Evolutionary conservation across 1,140 invertebrate species (phyloP).

Genomic region (Choristoneura fumiferana): DNA sequence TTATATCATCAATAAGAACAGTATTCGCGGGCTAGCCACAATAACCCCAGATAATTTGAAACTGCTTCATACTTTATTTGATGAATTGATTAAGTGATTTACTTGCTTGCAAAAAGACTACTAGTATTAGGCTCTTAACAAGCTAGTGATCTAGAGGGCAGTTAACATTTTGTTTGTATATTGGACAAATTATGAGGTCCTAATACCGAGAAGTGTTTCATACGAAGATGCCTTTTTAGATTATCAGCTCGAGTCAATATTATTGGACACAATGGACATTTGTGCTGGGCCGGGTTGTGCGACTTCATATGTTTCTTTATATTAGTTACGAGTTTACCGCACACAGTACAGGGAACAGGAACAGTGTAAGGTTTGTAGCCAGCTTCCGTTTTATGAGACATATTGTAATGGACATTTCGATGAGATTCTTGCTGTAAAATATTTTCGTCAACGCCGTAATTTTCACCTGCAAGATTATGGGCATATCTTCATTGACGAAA

Average conservation of each 20-base stretch:
- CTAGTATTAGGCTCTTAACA: too few species aligned
- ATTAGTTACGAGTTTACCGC: slow-evolving; percentile 86
- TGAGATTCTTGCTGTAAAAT: slow-evolving; percentile 55
- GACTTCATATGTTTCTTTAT: slow-evolving; percentile 86
- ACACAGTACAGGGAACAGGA: slow-evolving; percentile 79
- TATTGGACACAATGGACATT: slow-evolving; percentile 83
- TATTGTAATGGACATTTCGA: slow-evolving; percentile 60
- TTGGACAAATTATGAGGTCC: slow-evolving; percentile 54
- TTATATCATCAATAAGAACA: too few species aligned
- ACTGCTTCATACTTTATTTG: too few species aligned
- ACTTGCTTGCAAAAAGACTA: too few species aligned
- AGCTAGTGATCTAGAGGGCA: background rate
- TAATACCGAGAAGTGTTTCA: slow-evolving; percentile 81
- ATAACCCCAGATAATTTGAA: too few species aligned
- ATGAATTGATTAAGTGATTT: too few species aligned
- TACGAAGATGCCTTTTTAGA: slow-evolving; percentile 84
- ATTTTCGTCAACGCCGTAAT: slow-evolving; percentile 69
- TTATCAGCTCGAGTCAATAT: slow-evolving; percentile 85
- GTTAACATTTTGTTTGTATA: slow-evolving; percentile 59
- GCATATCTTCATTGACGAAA: slow-evolving; percentile 38
- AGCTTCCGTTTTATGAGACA: slow-evolving; percentile 55
- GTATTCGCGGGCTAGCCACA: too few species aligned
- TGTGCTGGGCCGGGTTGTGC: slow-evolving; percentile 84
- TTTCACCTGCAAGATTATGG: slow-evolving; percentile 69
- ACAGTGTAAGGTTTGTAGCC: slow-evolving; percentile 49